These are phyloP conservation scores for Aquatica leii DNA, from an alignment of 2,888 invertebrate species.

Conservation along the genomic window DNA sequence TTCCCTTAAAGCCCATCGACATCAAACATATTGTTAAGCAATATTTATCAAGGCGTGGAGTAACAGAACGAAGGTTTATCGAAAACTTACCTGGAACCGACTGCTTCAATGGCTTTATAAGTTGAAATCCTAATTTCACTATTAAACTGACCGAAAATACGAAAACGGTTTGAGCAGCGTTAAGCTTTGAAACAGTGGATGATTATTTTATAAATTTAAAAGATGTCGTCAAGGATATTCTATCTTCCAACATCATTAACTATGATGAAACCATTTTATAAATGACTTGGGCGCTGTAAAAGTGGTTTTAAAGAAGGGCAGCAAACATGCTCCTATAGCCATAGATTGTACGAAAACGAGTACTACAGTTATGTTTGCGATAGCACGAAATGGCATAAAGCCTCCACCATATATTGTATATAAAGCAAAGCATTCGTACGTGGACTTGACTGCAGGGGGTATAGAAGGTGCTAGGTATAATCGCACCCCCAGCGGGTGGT, in stretches of 20 bases:
- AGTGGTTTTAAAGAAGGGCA: conserved; percentile 33
- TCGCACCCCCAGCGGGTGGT: conserved; percentile 6
- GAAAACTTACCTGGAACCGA: conserved; percentile 7
- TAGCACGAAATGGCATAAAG: background rate
- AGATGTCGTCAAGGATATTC: conserved; percentile 3
- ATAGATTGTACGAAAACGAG: conserved; percentile 36
- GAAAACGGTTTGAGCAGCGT: conserved; percentile 3
- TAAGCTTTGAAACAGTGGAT: conserved; percentile 32
- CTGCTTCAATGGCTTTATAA: conserved; percentile 7
- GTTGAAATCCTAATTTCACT: background rate
- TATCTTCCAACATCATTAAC: conserved; percentile 41
- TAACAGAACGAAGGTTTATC: background rate
- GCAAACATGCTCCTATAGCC: conserved; percentile 28
- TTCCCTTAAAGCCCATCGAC: conserved; percentile 29
- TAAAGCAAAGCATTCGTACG: conserved; percentile 34
- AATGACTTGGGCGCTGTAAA: conserved; percentile 46
- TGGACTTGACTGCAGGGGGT: conserved; percentile 4
- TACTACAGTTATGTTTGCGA: conserved; percentile 47
- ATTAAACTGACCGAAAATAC: conserved; percentile 3
- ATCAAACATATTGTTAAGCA: conserved; percentile 24
- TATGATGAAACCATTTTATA: conserved; percentile 51
- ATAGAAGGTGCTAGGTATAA: conserved; percentile 4
- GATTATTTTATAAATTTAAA: conserved; percentile 34
- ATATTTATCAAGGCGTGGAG: conserved; percentile 19
- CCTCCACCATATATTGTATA: conserved; percentile 39